These are phyloP conservation scores for Eurytoma adleriae DNA, from an alignment of 2,888 invertebrate genomes.

Conservation along the genomic window DNA sequence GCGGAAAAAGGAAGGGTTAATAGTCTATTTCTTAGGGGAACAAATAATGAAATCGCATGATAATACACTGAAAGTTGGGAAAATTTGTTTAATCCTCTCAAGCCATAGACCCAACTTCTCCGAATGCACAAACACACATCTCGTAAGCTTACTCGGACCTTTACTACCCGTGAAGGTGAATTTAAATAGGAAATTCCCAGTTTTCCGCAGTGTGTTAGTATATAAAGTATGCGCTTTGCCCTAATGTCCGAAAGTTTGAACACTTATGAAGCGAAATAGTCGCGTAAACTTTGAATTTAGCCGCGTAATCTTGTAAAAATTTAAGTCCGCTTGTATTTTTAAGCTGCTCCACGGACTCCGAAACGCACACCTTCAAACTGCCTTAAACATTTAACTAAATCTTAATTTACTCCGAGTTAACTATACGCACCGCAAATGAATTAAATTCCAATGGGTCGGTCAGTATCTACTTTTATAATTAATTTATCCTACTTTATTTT, in stretches of 20 bases:
- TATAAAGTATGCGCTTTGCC: slow-evolving; percentile 33
- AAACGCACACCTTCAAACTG: slow-evolving; percentile 22
- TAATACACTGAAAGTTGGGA: slow-evolving; percentile 3
- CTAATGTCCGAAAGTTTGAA: slow-evolving; percentile 37
- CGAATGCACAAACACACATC: not conserved
- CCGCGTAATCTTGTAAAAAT: slow-evolving; percentile 34
- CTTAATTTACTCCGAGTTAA: slow-evolving; percentile 27
- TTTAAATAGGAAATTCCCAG: slow-evolving; percentile 26
- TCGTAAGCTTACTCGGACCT: not conserved
- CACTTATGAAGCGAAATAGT: slow-evolving; percentile 21
- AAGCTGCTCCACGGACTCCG: slow-evolving; percentile 11
- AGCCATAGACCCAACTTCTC: slow-evolving; percentile 1
- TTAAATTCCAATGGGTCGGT: not conserved
- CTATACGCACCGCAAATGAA: not conserved
- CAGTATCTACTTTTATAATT: no score
- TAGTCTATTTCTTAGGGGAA: no score
- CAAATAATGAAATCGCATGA: not conserved
- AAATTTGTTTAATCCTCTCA: slow-evolving; percentile 33
- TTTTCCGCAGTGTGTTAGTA: slow-evolving; percentile 23
- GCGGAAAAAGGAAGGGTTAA: no score
- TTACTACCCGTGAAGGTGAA: not conserved
- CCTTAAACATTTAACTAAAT: slow-evolving; percentile 39
- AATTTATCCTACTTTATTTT: no score
- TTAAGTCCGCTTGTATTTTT: slow-evolving; percentile 35
- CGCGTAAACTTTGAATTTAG: slow-evolving; percentile 32